Base-by-base conservation (phyloP, 2,888 invertebrate genomes). In the Drosophila sordidula region DNA sequence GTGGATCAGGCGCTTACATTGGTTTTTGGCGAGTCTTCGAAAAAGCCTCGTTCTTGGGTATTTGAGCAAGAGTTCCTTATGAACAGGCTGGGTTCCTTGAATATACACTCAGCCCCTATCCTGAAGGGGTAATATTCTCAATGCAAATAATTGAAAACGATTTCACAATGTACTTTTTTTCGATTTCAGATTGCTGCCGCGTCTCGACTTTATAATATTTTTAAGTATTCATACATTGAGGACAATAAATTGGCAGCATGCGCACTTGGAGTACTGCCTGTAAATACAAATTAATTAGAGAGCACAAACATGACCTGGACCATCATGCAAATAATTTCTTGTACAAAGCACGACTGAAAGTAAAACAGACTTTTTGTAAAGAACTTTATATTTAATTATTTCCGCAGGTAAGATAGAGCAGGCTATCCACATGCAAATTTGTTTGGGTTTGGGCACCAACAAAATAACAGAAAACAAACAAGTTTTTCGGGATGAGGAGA, bases 201-300 rank as follows among this genome's bases (percentile, higher is more conserved):
- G 86, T 87, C 11, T 91, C 92, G 1, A 75, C 83, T 3, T 65
- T 91, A 3, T 32, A 9, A 3, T 4, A 18, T 34, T 18, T 12
- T 42, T 16, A 6, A 41, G 46, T 49, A 42, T 49, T 29, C 39
- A 2, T 56, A 26, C 81, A 82, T 88, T 72, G 46, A 70, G 70
- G 91, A 82, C 4, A 39, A 66, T 25, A 75, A 90, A 45, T 92
- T 92, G 92, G 73, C 88, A 12, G 69, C 70, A 25, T 91, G 90
- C 68, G 90, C 92, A 0, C 75, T 92, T 45, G 92, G 92, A 34
- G 85, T 86, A 14, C 57, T 91, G 18, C 91, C 92, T 1, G 9
- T 3, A 6, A 26, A 39, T 9, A 36, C 0, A 6, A 25, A 18
- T 12, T 39, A 6, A 46, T 11, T 6, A 8, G 29, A 29, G 26